phyloP scores from a whole-genome alignment of 1,140 invertebrate genomes.

The Eupeodes corollae region DNA sequence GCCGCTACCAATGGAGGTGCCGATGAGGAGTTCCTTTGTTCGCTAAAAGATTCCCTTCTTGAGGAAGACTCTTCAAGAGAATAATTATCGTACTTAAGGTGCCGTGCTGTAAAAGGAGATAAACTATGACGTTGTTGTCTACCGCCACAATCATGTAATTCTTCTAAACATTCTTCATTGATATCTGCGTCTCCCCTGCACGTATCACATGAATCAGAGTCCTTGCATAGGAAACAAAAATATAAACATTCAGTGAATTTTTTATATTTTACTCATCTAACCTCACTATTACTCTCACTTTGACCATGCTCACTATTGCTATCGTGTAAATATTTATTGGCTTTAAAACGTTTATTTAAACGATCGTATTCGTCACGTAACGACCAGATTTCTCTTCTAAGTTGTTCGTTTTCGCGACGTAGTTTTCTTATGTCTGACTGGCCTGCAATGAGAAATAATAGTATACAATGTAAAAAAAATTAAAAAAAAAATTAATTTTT shows the following conservation, averaged over 20 bases:
- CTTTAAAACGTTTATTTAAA: slow-evolving; percentile 50
- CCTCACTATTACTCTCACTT: slow-evolving; percentile 33
- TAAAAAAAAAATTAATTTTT: not conserved
- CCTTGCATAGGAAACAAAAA: slow-evolving; percentile 13
- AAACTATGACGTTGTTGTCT: slow-evolving; percentile 1
- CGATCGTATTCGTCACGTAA: slow-evolving; percentile 78
- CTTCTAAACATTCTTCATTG: slow-evolving; percentile 33
- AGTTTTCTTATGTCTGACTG: slow-evolving; percentile 81
- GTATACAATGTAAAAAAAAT: not conserved
- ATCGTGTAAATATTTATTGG: slow-evolving; percentile 10
- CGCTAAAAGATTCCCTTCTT: too few relatives aligned
- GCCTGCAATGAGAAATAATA: slow-evolving; percentile 41
- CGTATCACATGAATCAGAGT: slow-evolving; percentile 39
- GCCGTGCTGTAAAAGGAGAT: too few relatives aligned
- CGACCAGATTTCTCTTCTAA: slow-evolving; percentile 74
- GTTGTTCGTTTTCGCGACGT: slow-evolving; percentile 72
- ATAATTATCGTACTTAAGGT: too few relatives aligned
- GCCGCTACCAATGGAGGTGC: too few relatives aligned
- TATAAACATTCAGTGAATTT: not conserved
- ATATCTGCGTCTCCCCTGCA: slow-evolving; percentile 26
- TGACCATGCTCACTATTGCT: slow-evolving; percentile 12
- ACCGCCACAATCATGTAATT: slow-evolving; percentile 27
- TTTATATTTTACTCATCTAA: slow-evolving; percentile 13
- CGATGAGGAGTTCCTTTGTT: too few relatives aligned
- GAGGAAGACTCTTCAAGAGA: too few relatives aligned